Conservation (phyloP, 2,113 vertebrate species). For the Otis tarda region DNA sequence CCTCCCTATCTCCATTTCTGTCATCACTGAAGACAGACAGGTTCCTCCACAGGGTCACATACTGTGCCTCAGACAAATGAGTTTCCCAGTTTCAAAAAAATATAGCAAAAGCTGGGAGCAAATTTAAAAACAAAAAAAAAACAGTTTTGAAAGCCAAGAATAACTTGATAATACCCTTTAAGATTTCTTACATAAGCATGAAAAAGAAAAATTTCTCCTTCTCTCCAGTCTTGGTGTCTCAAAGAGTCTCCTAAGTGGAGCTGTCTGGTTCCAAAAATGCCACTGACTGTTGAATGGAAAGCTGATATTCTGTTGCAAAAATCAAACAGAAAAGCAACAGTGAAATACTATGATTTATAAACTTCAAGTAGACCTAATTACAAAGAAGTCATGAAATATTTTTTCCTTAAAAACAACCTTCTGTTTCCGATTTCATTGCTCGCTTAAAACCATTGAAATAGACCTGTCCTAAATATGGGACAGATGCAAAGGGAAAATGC, state of each 20-base stretch:
- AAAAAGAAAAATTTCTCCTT: background rate
- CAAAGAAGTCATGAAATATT: background rate
- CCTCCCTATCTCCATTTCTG: background rate
- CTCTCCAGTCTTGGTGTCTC: background rate
- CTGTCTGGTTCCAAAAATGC: background rate
- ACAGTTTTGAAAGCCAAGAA: background rate
- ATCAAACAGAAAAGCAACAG: conserved; percentile 6
- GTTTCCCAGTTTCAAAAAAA: background rate
- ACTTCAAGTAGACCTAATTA: conserved; percentile 48
- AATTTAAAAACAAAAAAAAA: background rate
- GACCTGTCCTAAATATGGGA: conserved; percentile 2
- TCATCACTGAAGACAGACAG: background rate
- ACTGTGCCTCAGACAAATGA: background rate
- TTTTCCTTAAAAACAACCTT: conserved; percentile 32
- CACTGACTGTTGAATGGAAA: conserved; percentile 4
- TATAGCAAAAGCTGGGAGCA: background rate
- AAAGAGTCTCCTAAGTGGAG: background rate
- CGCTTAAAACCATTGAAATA: conserved; percentile 31
- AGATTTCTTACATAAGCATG: background rate
- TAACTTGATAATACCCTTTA: background rate
- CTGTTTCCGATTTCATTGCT: conserved; percentile 35
- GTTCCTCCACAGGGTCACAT: background rate
- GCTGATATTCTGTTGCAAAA: conserved; percentile 9
- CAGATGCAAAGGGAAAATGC: background rate
- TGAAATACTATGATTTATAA: conserved; percentile 44